A percentile compares a stretch with the other conserved stretches of the same genome.
Conservation (phyloP, 2,888 invertebrate genomes). For the Melikaiella ostensackeni region DNA sequence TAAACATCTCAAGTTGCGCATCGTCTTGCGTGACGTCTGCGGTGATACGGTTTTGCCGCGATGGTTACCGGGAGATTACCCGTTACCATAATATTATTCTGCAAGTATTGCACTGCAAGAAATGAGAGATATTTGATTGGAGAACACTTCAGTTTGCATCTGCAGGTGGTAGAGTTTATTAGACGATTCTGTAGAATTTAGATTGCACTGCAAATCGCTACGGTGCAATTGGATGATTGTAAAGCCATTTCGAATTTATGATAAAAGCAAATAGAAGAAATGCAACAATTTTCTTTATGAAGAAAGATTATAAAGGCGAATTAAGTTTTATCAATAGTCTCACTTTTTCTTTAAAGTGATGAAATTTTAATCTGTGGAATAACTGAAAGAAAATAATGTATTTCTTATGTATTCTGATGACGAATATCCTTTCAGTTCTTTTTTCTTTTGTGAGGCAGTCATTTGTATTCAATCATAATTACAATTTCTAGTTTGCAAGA, state of each 20-base stretch:
- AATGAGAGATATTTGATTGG: constrained; percentile 27
- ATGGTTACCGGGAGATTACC: constrained; percentile 39
- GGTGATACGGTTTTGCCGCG: constrained; percentile 25
- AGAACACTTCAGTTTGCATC: constrained; percentile 18
- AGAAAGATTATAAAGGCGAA: not conserved
- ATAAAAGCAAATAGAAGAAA: not conserved
- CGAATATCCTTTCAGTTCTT: not conserved
- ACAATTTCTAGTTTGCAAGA: constrained; percentile 26
- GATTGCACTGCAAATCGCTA: not conserved
- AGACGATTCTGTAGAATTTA: not conserved
- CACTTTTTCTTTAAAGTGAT: not conserved
- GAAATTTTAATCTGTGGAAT: not conserved
- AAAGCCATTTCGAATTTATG: not conserved
- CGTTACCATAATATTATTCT: constrained; percentile 41
- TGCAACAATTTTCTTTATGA: too few relatives aligned
- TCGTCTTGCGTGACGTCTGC: constrained; percentile 48
- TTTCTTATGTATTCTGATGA: not conserved
- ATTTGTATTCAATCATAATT: constrained; percentile 29
- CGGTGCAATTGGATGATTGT: not conserved
- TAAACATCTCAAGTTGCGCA: constrained; percentile 42
- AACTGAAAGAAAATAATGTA: not conserved
- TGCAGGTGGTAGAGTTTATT: constrained; percentile 22
- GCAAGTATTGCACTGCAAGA: constrained; percentile 9
- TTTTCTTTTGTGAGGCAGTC: constrained; percentile 23
- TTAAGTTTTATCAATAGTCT: not conserved